Evolutionary conservation across 2,797 vertebrate genomes (phyloP).

Genomic region (Luscinia megarhynchos): DNA sequence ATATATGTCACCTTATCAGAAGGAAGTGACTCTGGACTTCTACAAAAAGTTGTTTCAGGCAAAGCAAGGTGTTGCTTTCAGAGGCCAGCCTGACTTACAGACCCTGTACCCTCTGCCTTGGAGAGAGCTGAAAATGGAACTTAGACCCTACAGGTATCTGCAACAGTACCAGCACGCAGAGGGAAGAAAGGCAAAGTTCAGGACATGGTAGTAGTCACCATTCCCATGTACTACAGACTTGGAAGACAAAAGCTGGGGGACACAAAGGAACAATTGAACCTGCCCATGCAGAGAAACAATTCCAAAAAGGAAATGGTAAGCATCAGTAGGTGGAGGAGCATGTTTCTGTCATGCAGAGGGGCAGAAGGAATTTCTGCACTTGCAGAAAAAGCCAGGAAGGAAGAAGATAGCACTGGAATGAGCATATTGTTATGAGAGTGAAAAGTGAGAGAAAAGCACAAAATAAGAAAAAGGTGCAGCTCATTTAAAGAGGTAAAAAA

Average conservation of each 20-base stretch:
- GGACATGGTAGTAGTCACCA: no score
- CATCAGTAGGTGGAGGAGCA: not conserved
- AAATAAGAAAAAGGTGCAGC: not conserved
- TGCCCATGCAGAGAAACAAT: not conserved
- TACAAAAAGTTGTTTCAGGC: not conserved
- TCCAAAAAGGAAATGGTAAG: not conserved
- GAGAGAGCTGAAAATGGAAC: not conserved
- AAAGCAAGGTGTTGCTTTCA: not conserved
- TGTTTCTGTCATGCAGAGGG: not conserved
- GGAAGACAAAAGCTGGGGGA: not conserved
- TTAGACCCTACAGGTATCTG: not conserved
- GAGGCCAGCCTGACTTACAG: not conserved
- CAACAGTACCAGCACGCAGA: not conserved
- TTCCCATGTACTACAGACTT: not conserved
- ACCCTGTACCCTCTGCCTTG: not conserved
- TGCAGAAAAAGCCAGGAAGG: not conserved
- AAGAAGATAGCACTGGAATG: not conserved
- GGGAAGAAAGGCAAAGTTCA: not conserved
- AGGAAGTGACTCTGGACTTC: not conserved
- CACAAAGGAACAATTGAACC: fast-evolving
- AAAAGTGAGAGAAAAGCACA: not conserved
- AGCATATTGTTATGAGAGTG: not conserved
- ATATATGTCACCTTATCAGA: not conserved
- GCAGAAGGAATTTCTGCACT: not conserved
- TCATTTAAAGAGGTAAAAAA: not conserved